phyloP scores from a whole-genome alignment of 2,888 invertebrate genomes.

The Nomada fucata region DNA sequence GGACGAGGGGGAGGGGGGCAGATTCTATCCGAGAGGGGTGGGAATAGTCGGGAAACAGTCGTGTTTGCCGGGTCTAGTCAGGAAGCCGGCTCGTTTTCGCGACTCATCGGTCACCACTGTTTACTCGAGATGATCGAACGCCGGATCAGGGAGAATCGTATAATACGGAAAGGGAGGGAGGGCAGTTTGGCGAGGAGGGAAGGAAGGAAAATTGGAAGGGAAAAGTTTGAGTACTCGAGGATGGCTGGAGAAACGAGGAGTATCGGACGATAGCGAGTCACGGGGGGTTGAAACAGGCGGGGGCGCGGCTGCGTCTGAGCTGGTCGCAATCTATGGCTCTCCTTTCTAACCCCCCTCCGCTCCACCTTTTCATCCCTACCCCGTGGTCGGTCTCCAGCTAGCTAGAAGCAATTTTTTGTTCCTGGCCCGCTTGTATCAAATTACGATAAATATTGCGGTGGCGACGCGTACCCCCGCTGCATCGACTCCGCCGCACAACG shows the following conservation, averaged over 20 bases:
- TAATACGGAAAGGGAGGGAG: slow-evolving; percentile 47
- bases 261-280: slow-evolving; percentile 72
- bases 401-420: slow-evolving; percentile 78
- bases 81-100: slow-evolving; percentile 39
- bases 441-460: slow-evolving; percentile 81
- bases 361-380: slow-evolving; percentile 66
- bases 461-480: slow-evolving; percentile 73
- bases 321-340: slow-evolving; percentile 80
- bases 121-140: slow-evolving; percentile 78
- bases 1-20: too few relatives aligned
- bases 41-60: background rate
- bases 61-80: slow-evolving; percentile 36
- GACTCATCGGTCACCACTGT: slow-evolving; percentile 72
- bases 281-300: slow-evolving; percentile 68
- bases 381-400: slow-evolving; percentile 51
- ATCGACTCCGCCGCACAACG: slow-evolving; percentile 16
- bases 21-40: background rate
- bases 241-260: slow-evolving; percentile 65
- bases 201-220: slow-evolving; percentile 16
- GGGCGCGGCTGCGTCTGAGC: slow-evolving; percentile 82
- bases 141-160: slow-evolving; percentile 63
- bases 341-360: slow-evolving; percentile 64
- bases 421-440: slow-evolving; percentile 80
- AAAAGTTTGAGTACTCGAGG: slow-evolving; percentile 60
- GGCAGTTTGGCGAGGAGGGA: background rate